phyloP scores from a whole-genome alignment of 64 coral and sea anemone genomes.

The Anthopleura sola region DNA sequence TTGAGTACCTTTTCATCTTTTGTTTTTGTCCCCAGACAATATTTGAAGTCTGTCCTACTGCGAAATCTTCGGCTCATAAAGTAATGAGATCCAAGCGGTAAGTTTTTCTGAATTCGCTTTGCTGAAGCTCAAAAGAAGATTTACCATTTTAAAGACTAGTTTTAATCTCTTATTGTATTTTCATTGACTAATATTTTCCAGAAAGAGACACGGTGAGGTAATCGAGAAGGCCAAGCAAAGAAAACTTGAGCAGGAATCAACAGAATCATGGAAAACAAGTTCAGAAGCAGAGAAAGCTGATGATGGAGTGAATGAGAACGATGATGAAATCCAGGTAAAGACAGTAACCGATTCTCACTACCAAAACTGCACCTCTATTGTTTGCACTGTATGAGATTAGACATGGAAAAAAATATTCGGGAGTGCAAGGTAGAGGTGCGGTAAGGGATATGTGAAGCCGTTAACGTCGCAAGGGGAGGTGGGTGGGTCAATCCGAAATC shows the following conservation, averaged over 20 bases:
- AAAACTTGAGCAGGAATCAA: slow-evolving; percentile 21
- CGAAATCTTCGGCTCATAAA: slow-evolving; percentile 39
- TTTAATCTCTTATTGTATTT: not conserved
- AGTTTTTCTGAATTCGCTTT: not conserved
- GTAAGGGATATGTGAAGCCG: no score
- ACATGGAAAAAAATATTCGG: no score
- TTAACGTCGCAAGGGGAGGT: no score
- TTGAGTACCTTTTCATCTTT: not conserved
- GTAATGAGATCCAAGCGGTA: slow-evolving; percentile 75
- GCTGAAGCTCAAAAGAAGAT: no score
- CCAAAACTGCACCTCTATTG: no score
- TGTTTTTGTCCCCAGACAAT: slow-evolving; percentile 50
- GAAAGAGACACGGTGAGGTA: slow-evolving; percentile 45
- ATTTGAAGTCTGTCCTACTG: slow-evolving; percentile 70
- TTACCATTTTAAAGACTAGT: not conserved
- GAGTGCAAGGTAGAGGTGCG: no score
- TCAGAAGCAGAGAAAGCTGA: not conserved
- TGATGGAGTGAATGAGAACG: not conserved
- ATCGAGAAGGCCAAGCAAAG: slow-evolving; percentile 49
- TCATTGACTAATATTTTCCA: not conserved
- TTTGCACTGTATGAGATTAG: no score
- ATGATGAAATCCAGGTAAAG: not conserved
- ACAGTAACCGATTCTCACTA: not conserved
- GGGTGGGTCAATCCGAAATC: no score
- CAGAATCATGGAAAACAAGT: not conserved